Evolutionary conservation across 2,888 invertebrate species (phyloP), one percentile per base, ranked within the genome.

Genomic region (Pimpla rufipes): DNA sequence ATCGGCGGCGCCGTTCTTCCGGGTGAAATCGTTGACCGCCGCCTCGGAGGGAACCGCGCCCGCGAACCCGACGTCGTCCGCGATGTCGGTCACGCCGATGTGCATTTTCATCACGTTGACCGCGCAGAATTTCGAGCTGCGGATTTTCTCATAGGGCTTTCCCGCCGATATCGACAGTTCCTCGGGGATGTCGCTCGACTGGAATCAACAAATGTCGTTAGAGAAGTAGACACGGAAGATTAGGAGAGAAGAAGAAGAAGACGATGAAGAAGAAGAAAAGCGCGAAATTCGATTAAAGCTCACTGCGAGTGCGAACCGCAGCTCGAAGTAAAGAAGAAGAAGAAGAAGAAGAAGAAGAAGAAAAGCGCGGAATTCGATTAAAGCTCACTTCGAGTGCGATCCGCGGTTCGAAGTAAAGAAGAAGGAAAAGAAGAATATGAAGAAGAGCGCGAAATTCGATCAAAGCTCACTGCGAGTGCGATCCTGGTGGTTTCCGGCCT

Each of bases 61-160:
- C 13, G 67, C 80, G 50, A 87, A 81, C 52, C 85, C 87, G 81
- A 82, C 70, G n/a, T 85, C 73, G 16, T 83, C 85, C 59, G 78
- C 55, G 18, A 89, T 79, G n/a, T 89, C 80, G 68, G 88, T 64
- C 74, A 88, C 64, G 75, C 81, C 68, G 62, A 89, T 91, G 70
- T 88, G 88, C 70, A 91, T 88, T 74, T 89, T 89, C 1, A 93
- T 78, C 23, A 92, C 79, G 57, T 68, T 81, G 3, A 87, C 87
- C 7, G 88, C 70, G 74, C 92, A 92, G 91, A 96, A 96, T 90
- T 95, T 95, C 2, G 96, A 96, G 89, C 95, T 95, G 87, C 94
- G 92, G 11, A 96, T 92, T 88, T 92, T 94, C 50, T 92, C 88
- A 79, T 96, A 93, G 8, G 94, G 94, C 88, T 93, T 93, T 23